phyloP scores from a whole-genome alignment of 1,140 invertebrate species.

The Aphidius ervi region DNA sequence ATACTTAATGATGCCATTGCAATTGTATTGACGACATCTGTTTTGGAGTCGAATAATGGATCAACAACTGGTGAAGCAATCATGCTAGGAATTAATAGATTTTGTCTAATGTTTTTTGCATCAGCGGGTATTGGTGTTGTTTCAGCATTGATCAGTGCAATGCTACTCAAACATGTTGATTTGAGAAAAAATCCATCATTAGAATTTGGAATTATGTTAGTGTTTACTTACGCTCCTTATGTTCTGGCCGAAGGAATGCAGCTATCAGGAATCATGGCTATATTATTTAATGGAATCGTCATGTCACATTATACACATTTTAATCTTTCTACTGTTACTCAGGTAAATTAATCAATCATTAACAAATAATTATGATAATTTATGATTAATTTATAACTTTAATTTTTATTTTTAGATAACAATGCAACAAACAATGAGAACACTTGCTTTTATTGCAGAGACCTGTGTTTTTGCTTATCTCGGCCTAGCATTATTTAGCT shows the following conservation, averaged over 20 bases:
- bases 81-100: conserved; percentile 84
- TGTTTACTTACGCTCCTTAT: conserved; percentile 98
- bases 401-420: conserved; percentile 63
- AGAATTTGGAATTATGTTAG: conserved; percentile 97
- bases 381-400: too few relatives aligned
- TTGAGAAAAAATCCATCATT: conserved; percentile 95
- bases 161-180: conserved; percentile 94
- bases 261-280: conserved; percentile 98
- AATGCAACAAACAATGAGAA: conserved; percentile 98
- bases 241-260: conserved; percentile 96
- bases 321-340: conserved; percentile 95
- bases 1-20: conserved; percentile 98
- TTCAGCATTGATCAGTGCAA: conserved; percentile 90
- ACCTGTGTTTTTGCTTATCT: conserved; percentile 99
- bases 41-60: conserved; percentile 72
- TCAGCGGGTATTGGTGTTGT: conserved; percentile 95
- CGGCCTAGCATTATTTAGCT: conserved; percentile 95
- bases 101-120: conserved; percentile 97
- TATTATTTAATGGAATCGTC: conserved; percentile 96
- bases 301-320: conserved; percentile 99
- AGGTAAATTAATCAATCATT: conserved; percentile 41
- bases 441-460: conserved; percentile 95
- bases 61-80: conserved; percentile 73
- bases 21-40: conserved; percentile 92
- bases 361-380: too few relatives aligned